A percentile compares a stretch with the other conserved stretches of the same genome.
Conservation (phyloP, 37 sponge, comb jelly and placozoan genomes). For the Halisarca cf. caerulea region DNA sequence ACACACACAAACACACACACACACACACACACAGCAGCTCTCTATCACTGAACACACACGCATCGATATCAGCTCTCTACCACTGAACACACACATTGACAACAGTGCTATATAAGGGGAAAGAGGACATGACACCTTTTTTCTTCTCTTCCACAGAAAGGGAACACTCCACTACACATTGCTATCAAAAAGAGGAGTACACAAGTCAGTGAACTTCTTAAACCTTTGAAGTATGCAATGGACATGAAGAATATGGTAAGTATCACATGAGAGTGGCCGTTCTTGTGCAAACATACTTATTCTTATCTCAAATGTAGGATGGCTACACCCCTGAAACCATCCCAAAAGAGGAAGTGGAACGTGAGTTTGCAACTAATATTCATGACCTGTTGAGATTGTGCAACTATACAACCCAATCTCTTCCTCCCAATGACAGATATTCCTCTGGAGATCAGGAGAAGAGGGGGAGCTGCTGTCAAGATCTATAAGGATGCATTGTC, state of each 20-base stretch:
- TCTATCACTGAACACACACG: no score
- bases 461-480: neutral
- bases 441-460: constrained; percentile 9
- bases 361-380: neutral
- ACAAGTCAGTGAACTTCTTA: constrained; percentile 1
- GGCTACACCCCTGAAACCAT: constrained; percentile 6
- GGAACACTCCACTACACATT: constrained; percentile 59
- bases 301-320: neutral
- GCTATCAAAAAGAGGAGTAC: constrained; percentile 39
- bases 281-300: no score
- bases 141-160: neutral
- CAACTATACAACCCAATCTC: no score
- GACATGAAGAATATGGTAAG: neutral
- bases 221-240: neutral
- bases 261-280: no score
- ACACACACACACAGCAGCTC: no score
- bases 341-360: neutral
- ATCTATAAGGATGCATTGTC: neutral
- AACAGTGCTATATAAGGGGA: no score
- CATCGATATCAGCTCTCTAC: no score
- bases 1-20: no score
- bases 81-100: no score
- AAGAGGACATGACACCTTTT: neutral
- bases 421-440: no score
- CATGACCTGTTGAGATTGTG: neutral